Base-by-base conservation (phyloP, 2,888 invertebrate species). In the Cerastis rubricosa region DNA sequence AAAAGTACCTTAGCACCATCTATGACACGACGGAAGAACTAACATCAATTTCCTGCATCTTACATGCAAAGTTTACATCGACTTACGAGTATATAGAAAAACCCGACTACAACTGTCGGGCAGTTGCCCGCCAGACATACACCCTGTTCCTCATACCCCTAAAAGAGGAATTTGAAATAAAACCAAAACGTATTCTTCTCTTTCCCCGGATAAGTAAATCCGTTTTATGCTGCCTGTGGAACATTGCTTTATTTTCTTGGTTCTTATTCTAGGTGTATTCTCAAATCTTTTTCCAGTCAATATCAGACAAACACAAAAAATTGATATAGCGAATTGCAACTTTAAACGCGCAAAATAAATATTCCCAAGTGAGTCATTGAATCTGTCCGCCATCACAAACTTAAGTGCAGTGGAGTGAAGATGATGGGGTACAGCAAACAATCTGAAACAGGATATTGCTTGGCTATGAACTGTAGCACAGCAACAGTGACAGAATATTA, bases 391-490 rank as follows among this genome's bases (percentile, higher is more conserved):
- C 80, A 89, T 72, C 87, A 84, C 85, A 91, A 76, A 78, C 87
- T 86, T 81, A 85, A 90, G 89, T 90, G 89, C 89, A 89, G 85
- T 72, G 81, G 83, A 90, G 86, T 86, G 83, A 84, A 83, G 82
- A 89, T 84, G 89, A 88, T 90, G 85, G 40, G 78, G 84, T 76
- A 71, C 74, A 74, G 84, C 85, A 91, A 90, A 90, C 89, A 91
- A 88, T 85, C 86, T 86, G 81, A 76, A 89, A 88, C 89, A 88
- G 90, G 90, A 91, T 92, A 92, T 91, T 91, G 86, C 89, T 82
- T 69, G 78, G 85, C 76, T 81, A 51, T 75, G 68, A 49, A 71
- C 61, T 71, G 68, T 49, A 76, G 22, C 8, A 76, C 19, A 51
- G 47, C 22, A 49, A 72, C 49, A 63, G 57, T 57, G 78, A 73